A percentile compares a stretch with the other conserved stretches of the same genome.
These are phyloP conservation scores for Halcyon badia DNA, from an alignment of 2,797 vertebrate genomes.

Conservation along the genomic window DNA sequence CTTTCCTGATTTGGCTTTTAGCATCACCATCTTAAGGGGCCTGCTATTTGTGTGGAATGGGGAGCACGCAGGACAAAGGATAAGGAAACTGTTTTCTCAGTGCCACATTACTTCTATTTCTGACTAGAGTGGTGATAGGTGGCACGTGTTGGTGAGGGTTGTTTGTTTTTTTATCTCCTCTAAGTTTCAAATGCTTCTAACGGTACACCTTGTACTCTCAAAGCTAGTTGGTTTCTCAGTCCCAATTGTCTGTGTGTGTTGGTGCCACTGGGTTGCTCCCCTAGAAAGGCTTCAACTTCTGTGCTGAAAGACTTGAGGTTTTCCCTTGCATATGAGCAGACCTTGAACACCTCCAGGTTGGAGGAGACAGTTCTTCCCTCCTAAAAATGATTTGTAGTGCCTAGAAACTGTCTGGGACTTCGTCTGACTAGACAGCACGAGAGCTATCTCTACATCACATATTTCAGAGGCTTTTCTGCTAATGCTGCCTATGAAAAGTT, in stretches of 20 bases:
- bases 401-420: not conserved
- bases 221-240: not conserved
- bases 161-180: not conserved
- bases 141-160: not conserved
- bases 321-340: not conserved
- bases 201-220: not conserved
- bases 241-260: not conserved
- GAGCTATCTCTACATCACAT: not conserved
- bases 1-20: not conserved
- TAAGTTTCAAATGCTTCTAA: not conserved
- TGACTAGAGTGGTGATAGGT: not conserved
- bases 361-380: not conserved
- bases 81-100: not conserved
- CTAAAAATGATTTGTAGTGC: not conserved
- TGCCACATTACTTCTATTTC: not conserved
- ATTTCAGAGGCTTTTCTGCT: not conserved
- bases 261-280: not conserved
- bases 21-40: accelerated
- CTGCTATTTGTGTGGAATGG: not conserved
- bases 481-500: not conserved
- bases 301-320: not conserved
- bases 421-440: not conserved
- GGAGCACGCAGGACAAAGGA: not conserved
- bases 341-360: not conserved
- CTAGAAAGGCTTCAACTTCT: not conserved